These are phyloP conservation scores for Sebastes elongatus DNA, from an alignment of 2,797 vertebrate genomes.

Conservation along the genomic window DNA sequence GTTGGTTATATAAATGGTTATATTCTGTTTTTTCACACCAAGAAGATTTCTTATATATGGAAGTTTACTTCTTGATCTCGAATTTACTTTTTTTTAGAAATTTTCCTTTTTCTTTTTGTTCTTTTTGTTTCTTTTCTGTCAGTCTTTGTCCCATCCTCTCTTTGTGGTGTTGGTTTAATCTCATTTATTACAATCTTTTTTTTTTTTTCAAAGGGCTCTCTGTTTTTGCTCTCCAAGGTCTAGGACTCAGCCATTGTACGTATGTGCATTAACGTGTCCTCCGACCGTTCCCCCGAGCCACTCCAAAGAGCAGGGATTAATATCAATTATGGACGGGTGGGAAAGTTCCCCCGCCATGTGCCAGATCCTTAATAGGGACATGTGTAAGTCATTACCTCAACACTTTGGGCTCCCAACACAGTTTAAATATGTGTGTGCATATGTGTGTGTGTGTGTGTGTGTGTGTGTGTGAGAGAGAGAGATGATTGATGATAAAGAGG, in stretches of 20 bases:
- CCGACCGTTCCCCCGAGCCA: slow-evolving; percentile 55
- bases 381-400: slow-evolving; percentile 84
- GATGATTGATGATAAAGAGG: slow-evolving; percentile 63
- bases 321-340: slow-evolving; percentile 81
- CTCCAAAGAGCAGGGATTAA: slow-evolving; percentile 77
- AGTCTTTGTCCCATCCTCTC: slow-evolving; percentile 14
- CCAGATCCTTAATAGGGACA: slow-evolving; percentile 82
- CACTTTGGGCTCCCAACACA: slow-evolving; percentile 65
- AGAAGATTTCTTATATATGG: neutral
- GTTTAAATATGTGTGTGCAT: slow-evolving; percentile 32
- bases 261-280: slow-evolving; percentile 53
- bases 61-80: neutral
- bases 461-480: slow-evolving; percentile 8
- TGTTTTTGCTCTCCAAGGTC: slow-evolving; percentile 14
- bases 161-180: slow-evolving; percentile 42
- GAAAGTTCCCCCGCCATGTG: slow-evolving; percentile 76
- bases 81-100: slow-evolving; percentile 1
- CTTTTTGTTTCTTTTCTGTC: neutral
- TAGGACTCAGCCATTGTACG: slow-evolving; percentile 32
- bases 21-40: neutral
- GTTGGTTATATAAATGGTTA: neutral
- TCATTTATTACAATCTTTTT: slow-evolving; percentile 43
- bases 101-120: slow-evolving; percentile 22
- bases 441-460: neutral
- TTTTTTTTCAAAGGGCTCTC: slow-evolving; percentile 4